phyloP scores from a whole-genome alignment of 2,113 vertebrate genomes.

The Tetrao urogallus region DNA sequence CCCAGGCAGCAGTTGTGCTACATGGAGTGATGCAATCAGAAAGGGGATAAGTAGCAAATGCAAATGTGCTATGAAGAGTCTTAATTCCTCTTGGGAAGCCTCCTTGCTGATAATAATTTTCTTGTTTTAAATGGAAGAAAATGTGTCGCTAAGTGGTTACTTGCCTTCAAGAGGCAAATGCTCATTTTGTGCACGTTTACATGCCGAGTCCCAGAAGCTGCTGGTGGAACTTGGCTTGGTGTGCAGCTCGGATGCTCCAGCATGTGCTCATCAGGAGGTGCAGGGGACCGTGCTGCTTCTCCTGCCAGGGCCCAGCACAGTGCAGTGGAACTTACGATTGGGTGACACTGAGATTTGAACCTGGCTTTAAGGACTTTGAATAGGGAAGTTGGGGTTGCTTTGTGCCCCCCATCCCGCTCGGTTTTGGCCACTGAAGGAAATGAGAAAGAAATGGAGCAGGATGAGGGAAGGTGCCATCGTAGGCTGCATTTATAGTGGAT shows the following conservation, averaged over 20 bases:
- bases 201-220: background rate
- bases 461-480: background rate
- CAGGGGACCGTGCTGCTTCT: background rate
- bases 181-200: background rate
- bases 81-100: background rate
- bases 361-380: background rate
- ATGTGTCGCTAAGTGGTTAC: background rate
- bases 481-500: background rate
- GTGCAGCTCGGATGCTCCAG: background rate
- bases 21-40: background rate
- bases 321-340: no score
- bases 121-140: background rate
- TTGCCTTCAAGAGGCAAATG: background rate
- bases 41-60: background rate
- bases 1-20: background rate
- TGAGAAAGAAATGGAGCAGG: background rate
- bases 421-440: rapidly evolving
- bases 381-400: background rate
- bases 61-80: background rate
- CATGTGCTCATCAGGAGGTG: background rate
- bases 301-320: background rate
- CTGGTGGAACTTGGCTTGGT: background rate
- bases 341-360: background rate
- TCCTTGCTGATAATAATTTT: background rate
- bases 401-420: background rate